Conservation (phyloP, 2,113 vertebrate species). For the Scatophagus argus region DNA sequence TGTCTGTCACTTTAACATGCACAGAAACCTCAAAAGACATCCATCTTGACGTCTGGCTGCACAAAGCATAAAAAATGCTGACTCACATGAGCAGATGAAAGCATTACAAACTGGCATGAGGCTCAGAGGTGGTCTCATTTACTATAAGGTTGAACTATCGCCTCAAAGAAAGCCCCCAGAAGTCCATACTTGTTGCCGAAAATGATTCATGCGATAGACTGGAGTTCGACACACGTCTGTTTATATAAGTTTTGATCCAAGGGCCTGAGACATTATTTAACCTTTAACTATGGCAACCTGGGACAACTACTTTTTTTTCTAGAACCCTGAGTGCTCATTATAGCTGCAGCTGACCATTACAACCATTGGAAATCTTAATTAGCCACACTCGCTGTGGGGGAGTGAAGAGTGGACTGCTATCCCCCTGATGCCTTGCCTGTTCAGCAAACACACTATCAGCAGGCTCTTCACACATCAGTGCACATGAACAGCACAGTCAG, state of each 20-base stretch:
- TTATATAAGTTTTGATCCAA: conserved; percentile 8
- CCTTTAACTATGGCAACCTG: conserved; percentile 26
- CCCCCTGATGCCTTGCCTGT: conserved; percentile 78
- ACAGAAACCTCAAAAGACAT: background rate
- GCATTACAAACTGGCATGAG: background rate
- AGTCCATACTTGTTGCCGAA: background rate
- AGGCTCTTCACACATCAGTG: conserved; percentile 84
- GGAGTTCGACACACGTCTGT: conserved; percentile 12
- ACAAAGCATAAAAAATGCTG: background rate
- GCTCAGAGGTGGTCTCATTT: background rate
- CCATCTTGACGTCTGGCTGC: background rate
- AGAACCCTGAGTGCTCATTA: conserved; percentile 33
- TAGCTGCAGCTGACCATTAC: conserved; percentile 72
- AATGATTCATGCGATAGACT: background rate
- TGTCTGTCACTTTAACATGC: background rate
- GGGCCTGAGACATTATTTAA: conserved; percentile 4
- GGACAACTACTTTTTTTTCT: conserved; percentile 30
- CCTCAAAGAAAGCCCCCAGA: conserved; percentile 4
- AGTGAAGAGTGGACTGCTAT: conserved; percentile 74
- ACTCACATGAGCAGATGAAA: conserved; percentile 5
- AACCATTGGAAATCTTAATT: conserved; percentile 76
- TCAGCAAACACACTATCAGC: conserved; percentile 84
- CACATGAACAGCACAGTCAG: conserved; percentile 84
- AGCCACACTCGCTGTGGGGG: conserved; percentile 72
- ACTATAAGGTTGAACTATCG: background rate